Evolutionary conservation across 2,888 invertebrate genomes (phyloP), one percentile per base, ranked within the genome.

Genomic region (Ochropacha duplaris): DNA sequence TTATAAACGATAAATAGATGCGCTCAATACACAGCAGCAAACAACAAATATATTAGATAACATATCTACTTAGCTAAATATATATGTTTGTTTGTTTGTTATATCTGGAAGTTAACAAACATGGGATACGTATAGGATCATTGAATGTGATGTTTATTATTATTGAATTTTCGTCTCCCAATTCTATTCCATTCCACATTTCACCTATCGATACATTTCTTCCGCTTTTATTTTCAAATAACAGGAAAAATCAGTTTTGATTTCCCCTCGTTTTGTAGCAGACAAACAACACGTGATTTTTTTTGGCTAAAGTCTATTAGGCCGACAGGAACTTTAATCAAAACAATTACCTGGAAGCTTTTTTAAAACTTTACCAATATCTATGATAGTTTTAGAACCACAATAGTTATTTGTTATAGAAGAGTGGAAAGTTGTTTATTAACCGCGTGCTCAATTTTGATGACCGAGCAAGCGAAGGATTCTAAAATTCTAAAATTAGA

Each of bases 71-170:
- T 1, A 44, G 19, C 44, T 44, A 44, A 44, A 19, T 44, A 19
- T 44, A 44, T 44, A 44, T 44, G 9, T 19, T 19, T 44, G 16
- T 16, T 39, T 39, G 44, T 44, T 44, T 44, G 44, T 44, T 9
- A 44, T 44, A 2, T 6, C 44, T 19, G 19, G n/a, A 19, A 44
- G 19, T 19, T 44, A 44, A 44, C 44, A 44, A 44, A 44, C 44
- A 44, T 44, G 44, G 44, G 44, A 44, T 44, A 44, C n/a, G 44
- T 44, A 19, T 44, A 44, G 44, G 44, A 19, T 44, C 44, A 44
- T 44, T 44, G 44, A 44, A 44, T 44, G 44, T 44, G 44, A 44
- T 44, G 44, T 44, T 44, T 44, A 44, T 44, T 44, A 44, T 44
- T 44, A 44, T 44, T 44, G 44, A 44, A 44, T 44, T 44, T 44